Evolutionary conservation across 2,113 vertebrate species (phyloP).

Genomic region (Phalacrocorax brasilianus): DNA sequence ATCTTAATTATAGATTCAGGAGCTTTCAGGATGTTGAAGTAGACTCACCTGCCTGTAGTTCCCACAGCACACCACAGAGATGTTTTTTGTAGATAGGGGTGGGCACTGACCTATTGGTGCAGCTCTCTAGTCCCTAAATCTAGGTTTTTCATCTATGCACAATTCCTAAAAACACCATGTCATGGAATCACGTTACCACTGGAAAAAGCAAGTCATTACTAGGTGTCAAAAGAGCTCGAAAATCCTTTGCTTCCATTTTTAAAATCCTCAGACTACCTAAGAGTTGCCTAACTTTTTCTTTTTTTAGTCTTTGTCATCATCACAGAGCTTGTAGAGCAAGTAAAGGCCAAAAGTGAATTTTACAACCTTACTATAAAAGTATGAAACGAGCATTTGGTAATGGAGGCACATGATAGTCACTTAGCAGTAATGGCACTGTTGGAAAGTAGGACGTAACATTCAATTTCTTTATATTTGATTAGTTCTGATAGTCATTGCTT

Average conservation of each 20-base stretch:
- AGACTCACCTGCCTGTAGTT: not conserved
- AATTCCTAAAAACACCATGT: not conserved
- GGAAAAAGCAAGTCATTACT: not conserved
- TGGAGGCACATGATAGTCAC: not conserved
- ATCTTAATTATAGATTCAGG: not conserved
- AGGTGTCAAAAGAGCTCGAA: not conserved
- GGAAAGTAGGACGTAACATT: not conserved
- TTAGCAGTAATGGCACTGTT: not conserved
- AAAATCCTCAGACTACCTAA: not conserved
- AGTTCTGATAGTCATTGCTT: not conserved
- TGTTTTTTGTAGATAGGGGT: not conserved
- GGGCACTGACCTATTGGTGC: not conserved
- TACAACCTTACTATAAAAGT: not conserved
- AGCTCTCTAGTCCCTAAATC: not conserved
- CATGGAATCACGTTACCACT: not conserved
- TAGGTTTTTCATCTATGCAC: not conserved
- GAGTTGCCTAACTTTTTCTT: not conserved
- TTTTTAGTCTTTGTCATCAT: not conserved
- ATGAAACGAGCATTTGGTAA: not conserved
- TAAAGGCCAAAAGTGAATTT: not conserved
- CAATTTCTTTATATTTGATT: slow-evolving; percentile 4
- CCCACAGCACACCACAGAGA: not conserved
- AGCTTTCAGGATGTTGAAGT: not conserved
- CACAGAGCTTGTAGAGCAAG: not conserved
- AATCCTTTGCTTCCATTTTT: not conserved